Base-by-base conservation (phyloP, 2,888 invertebrate species). In the Hemithea aestivaria region DNA sequence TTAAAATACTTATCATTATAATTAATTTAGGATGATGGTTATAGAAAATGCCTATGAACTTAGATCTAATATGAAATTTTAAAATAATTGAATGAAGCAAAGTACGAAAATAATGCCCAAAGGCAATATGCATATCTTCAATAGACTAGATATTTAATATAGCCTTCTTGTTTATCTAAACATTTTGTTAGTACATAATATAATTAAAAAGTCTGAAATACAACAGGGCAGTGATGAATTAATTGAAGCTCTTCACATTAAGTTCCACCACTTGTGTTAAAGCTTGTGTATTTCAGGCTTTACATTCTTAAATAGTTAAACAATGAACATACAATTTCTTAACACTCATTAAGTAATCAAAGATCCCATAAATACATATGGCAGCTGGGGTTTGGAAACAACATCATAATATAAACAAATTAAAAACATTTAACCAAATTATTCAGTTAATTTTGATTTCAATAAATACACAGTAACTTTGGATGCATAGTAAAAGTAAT, bases 301-400 rank as follows among this genome's bases (percentile, higher is more conserved):
- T 26, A 31, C 27, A 5, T 28, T 25, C n/a, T 2, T 16, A 33
- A 21, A n/a, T n/a, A n/a, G n/a, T n/a, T n/a, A n/a, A n/a, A n/a
- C n/a, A 24, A 36, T 35, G 29, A 32, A 36, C 36, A 28, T 36
- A 33, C 26, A 35, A 27, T 40, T 40, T 37, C 33, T 44, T 45
- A 41, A 33, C 20, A 38, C 43, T 37, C 10, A 40, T 20, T 40
- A 40, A 39, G 40, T 38, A 35, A 32, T 29, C 31, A 40, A 20
- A 12, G 23, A 9, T 40, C 31, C 41, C 42, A 37, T 46, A 70
- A 72, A 66, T 59, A 72, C 65, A 72, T 78, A 80, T 80, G 79
- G 79, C 79, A 80, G 78, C 78, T 73, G 73, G 46, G 62, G 56
- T 54, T 56, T 62, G 52, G 42, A 56, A 58, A 60, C 52, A 53